A percentile compares a stretch with the other conserved stretches of the same genome.
phyloP scores from a whole-genome alignment of 2,113 vertebrate species.

The Hippocampus guttulatus region DNA sequence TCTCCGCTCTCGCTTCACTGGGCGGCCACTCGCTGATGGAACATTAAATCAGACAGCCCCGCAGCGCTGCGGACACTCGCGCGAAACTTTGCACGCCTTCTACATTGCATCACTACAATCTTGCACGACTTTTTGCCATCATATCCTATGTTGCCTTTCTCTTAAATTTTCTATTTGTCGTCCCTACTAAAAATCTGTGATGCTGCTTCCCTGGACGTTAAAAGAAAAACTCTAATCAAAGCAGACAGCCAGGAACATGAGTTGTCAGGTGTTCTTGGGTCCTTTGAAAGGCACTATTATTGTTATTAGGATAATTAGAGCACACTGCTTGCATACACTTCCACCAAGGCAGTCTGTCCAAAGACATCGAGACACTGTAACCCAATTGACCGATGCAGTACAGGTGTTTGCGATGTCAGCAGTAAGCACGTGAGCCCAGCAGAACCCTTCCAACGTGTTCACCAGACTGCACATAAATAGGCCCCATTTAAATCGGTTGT shows the following conservation, averaged over 20 bases:
- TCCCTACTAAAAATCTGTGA: neutral
- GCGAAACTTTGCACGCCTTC: constrained; percentile 7
- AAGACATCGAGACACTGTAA: constrained; percentile 9
- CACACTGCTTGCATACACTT: constrained; percentile 16
- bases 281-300: no score
- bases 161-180: constrained; percentile 1
- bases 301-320: neutral
- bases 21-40: constrained; percentile 43
- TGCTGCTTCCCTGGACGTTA: neutral
- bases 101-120: neutral
- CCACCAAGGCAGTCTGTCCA: neutral
- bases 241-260: neutral
- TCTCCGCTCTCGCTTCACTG: constrained; percentile 52
- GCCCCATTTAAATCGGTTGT: neutral
- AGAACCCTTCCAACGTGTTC: neutral
- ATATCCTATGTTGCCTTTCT: neutral
- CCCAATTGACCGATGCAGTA: constrained; percentile 18
- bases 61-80: constrained; percentile 47
- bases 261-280: no score
- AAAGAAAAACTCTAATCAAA: neutral
- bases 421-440: neutral
- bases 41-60: constrained; percentile 64
- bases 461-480: neutral
- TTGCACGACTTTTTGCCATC: constrained; percentile 1
- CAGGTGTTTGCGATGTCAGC: constrained; percentile 33